Conservation (phyloP, 2,113 vertebrate genomes). For the Gambusia holbrooki region DNA sequence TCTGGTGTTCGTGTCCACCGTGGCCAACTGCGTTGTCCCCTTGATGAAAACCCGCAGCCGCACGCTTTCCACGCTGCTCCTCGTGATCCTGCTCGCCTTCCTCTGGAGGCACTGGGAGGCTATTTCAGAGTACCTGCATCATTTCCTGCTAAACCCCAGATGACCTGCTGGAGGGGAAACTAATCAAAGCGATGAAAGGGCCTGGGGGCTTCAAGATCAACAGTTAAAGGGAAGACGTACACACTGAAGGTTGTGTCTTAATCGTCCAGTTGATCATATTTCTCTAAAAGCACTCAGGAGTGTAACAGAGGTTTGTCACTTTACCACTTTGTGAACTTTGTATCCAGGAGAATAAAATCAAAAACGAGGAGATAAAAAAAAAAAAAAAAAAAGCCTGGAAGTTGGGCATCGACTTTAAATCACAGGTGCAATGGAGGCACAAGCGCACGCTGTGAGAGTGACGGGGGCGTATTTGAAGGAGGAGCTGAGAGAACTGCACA, state of each 20-base stretch:
- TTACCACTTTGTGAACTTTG: conserved; percentile 47
- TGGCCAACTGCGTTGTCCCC: conserved; percentile 95
- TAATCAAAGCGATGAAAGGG: conserved; percentile 18
- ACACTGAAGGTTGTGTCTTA: conserved; percentile 42
- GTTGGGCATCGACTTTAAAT: conserved; percentile 46
- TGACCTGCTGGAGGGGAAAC: conserved; percentile 77
- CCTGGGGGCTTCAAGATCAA: conserved; percentile 21
- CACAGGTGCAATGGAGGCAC: conserved; percentile 62
- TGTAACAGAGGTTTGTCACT: conserved; percentile 50
- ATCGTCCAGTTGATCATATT: conserved; percentile 25
- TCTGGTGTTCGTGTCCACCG: conserved; percentile 94
- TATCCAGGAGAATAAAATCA: conserved; percentile 26
- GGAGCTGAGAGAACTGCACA: conserved; percentile 66
- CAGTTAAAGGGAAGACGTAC: conserved; percentile 39
- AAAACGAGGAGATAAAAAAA: background rate
- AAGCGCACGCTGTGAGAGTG: conserved; percentile 43
- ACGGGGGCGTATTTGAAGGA: conserved; percentile 45
- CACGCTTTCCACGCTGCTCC: conserved; percentile 90
- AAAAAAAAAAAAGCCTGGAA: conserved; percentile 17
- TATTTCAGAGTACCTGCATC: conserved; percentile 87
- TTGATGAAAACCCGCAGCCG: conserved; percentile 96
- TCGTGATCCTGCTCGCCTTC: conserved; percentile 89
- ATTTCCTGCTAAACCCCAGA: conserved; percentile 87
- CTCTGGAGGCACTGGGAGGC: conserved; percentile 97
- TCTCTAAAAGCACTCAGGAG: conserved; percentile 44